Conservation (phyloP, 1,140 invertebrate genomes). For the Neomicropteryx cornuta region DNA sequence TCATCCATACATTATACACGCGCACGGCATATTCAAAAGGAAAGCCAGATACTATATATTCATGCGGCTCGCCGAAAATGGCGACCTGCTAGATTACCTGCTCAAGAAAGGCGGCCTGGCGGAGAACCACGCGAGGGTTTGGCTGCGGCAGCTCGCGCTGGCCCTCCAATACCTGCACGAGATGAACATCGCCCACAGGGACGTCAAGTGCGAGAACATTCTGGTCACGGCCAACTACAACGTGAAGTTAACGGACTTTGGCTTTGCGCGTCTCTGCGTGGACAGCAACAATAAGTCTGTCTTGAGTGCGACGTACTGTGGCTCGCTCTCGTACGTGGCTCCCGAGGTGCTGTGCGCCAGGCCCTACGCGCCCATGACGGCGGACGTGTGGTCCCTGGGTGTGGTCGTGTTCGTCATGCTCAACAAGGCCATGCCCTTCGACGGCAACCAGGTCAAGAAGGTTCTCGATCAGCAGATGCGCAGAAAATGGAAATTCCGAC, state of each 20-base stretch:
- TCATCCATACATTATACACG: conserved; percentile 60
- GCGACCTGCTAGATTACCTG: conserved; percentile 53
- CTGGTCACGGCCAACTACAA: conserved; percentile 57
- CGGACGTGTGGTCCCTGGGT: conserved; percentile 60
- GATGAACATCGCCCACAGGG: conserved; percentile 61
- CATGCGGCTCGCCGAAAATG: conserved; percentile 54
- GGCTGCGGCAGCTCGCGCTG: conserved; percentile 53
- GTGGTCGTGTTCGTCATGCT: conserved; percentile 59
- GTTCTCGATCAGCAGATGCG: conserved; percentile 49
- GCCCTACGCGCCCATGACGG: conserved; percentile 51
- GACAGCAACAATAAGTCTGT: conserved; percentile 41
- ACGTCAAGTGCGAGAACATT: conserved; percentile 72
- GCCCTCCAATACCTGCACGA: conserved; percentile 61
- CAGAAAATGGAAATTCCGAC: conserved; percentile 52
- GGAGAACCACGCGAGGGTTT: conserved; percentile 52
- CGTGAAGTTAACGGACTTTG: conserved; percentile 70
- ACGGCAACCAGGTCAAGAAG: conserved; percentile 58
- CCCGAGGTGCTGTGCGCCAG: conserved; percentile 55
- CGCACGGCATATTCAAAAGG: conserved; percentile 59
- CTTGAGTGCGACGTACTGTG: conserved; percentile 59
- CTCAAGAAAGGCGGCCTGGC: conserved; percentile 46
- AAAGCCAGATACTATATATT: conserved; percentile 56
- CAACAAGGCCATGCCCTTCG: conserved; percentile 72
- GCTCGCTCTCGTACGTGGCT: conserved; percentile 58
- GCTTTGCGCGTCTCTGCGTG: conserved; percentile 49